A percentile compares a stretch with the other conserved stretches of the same genome.
These are phyloP conservation scores for Berghia stephanieae DNA, from an alignment of 1,140 invertebrate genomes.

Conservation along the genomic window DNA sequence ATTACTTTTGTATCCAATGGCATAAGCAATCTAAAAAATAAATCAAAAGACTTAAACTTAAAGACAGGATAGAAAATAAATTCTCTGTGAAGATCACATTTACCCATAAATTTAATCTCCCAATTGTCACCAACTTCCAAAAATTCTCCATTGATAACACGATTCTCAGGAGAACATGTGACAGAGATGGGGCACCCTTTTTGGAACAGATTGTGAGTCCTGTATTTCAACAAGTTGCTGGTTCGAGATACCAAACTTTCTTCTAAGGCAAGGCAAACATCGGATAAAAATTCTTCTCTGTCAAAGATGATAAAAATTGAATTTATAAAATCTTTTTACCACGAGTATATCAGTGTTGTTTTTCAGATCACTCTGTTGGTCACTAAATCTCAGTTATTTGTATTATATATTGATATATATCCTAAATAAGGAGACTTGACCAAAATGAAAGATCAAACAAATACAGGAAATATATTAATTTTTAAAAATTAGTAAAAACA, in stretches of 20 bases:
- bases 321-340: neutral
- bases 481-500: no score
- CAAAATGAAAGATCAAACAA: neutral
- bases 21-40: no score
- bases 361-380: neutral
- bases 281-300: conserved; percentile 29
- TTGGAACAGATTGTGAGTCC: conserved; percentile 22
- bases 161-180: neutral
- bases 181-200: neutral
- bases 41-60: no score
- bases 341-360: neutral
- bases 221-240: neutral
- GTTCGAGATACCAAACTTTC: neutral
- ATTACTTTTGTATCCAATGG: no score
- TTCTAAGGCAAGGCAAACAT: conserved; percentile 17
- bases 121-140: conserved; percentile 21
- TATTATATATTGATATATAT: neutral
- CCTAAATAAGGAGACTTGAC: neutral
- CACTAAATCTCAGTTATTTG: neutral
- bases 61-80: no score
- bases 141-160: conserved; percentile 15
- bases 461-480: neutral
- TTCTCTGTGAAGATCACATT: no score
- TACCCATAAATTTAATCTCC: conserved; percentile 23
- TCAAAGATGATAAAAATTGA: neutral